Percentiles rank a stretch among this genome's conserved stretches.
Evolutionary conservation across 2,888 invertebrate species (phyloP).

Genomic region (Nesidiocoris tenuis): DNA sequence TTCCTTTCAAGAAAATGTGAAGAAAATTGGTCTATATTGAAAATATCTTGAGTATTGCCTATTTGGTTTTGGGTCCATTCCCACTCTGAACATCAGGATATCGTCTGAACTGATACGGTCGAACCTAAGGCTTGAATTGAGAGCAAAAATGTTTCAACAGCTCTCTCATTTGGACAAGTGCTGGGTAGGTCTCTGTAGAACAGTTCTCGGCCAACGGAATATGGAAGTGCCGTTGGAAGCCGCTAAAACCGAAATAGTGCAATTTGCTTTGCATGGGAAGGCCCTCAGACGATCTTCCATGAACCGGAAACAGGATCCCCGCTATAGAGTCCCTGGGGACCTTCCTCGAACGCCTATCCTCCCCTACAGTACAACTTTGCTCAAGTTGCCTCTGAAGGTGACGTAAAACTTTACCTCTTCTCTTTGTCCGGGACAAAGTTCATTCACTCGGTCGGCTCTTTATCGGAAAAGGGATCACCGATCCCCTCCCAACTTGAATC

Average conservation of each 20-base stretch:
- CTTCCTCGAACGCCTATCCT: neutral
- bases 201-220: neutral
- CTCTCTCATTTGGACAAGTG: too few species aligned
- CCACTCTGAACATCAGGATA: too few species aligned
- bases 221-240: too few species aligned
- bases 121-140: too few species aligned
- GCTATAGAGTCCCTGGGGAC: neutral
- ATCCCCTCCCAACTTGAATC: too few species aligned
- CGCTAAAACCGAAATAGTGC: too few species aligned
- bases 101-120: too few species aligned
- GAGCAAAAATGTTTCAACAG: too few species aligned
- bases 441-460: neutral
- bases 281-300: neutral
- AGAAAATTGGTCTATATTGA: neutral
- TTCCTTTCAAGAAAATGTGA: neutral
- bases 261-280: neutral
- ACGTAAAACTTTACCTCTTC: neutral
- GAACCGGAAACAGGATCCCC: neutral
- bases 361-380: neutral
- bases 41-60: neutral
- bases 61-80: too few species aligned
- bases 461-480: neutral
- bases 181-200: too few species aligned
- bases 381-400: neutral
- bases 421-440: neutral